A percentile compares a stretch with the other conserved stretches of the same genome.
phyloP scores from a whole-genome alignment of 2,888 invertebrate species.

The Agrochola macilenta region DNA sequence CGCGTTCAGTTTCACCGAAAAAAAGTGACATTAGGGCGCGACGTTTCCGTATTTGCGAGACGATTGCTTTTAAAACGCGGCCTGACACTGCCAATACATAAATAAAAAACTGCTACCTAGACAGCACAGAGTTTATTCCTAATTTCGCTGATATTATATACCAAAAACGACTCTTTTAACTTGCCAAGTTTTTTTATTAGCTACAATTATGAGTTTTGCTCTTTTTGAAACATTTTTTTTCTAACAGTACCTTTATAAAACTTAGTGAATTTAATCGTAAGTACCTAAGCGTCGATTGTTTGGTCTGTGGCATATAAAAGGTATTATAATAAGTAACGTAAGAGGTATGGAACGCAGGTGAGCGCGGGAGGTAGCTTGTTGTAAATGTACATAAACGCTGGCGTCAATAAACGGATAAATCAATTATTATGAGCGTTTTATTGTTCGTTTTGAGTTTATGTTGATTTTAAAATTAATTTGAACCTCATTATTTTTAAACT shows the following conservation, averaged over 20 bases:
- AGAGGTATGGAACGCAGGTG: conserved; percentile 42
- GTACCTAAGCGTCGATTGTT: conserved; percentile 59
- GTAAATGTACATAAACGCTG: conserved; percentile 79
- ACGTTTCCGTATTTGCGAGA: no score
- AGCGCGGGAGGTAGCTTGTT: conserved; percentile 73
- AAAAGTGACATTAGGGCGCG: no score
- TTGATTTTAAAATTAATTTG: not conserved
- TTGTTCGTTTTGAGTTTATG: conserved; percentile 33
- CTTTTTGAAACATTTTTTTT: conserved; percentile 48
- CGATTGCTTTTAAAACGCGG: no score
- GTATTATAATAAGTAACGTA: conserved; percentile 54
- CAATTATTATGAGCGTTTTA: conserved; percentile 62
- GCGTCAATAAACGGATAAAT: conserved; percentile 81
- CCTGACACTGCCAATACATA: conserved; percentile 46
- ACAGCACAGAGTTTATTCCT: conserved; percentile 13
- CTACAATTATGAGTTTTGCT: conserved; percentile 42
- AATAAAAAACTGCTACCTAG: conserved; percentile 1
- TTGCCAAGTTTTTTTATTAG: conserved; percentile 26
- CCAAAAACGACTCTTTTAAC: conserved; percentile 3
- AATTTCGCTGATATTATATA: conserved; percentile 29
- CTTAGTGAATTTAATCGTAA: conserved; percentile 53
- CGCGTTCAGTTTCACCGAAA: no score
- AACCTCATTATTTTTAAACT: not conserved
- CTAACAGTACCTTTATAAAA: conserved; percentile 45
- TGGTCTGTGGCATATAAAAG: conserved; percentile 62